Conservation (phyloP, 2,888 invertebrate genomes). For the Charanyca ferruginea region DNA sequence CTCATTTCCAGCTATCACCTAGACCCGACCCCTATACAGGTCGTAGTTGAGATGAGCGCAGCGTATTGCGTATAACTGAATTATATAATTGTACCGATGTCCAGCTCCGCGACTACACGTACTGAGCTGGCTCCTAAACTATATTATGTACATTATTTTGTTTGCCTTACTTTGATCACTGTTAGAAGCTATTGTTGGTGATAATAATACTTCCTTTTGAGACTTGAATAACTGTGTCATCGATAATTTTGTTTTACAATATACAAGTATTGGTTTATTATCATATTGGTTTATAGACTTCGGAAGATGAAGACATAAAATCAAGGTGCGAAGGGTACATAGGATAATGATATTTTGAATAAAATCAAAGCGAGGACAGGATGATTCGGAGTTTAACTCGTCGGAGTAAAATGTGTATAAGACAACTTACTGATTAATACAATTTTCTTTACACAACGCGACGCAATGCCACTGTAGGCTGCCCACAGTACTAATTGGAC, state of each 20-base stretch:
- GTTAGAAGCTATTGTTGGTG: not conserved
- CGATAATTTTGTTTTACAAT: not conserved
- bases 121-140: constrained; percentile 48
- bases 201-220: not conserved
- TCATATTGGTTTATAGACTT: not conserved
- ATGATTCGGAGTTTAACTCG: too few species aligned
- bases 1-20: constrained; percentile 43
- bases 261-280: not conserved
- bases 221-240: not conserved
- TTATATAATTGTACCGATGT: constrained; percentile 73
- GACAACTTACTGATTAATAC: too few species aligned
- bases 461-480: not conserved
- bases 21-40: constrained; percentile 41
- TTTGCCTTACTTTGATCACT: constrained; percentile 31
- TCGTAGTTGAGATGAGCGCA: constrained; percentile 67
- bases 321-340: too few species aligned
- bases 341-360: too few species aligned
- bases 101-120: constrained; percentile 55
- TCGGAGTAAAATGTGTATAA: too few species aligned
- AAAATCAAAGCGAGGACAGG: too few species aligned
- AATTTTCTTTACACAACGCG: not conserved
- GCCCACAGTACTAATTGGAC: not conserved
- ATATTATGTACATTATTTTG: constrained; percentile 42
- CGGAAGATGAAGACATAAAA: not conserved
- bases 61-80: constrained; percentile 73